Evolutionary conservation across 2,797 vertebrate genomes (phyloP), one percentile per base, ranked within the genome.

Genomic region (Protonibea diacanthus): DNA sequence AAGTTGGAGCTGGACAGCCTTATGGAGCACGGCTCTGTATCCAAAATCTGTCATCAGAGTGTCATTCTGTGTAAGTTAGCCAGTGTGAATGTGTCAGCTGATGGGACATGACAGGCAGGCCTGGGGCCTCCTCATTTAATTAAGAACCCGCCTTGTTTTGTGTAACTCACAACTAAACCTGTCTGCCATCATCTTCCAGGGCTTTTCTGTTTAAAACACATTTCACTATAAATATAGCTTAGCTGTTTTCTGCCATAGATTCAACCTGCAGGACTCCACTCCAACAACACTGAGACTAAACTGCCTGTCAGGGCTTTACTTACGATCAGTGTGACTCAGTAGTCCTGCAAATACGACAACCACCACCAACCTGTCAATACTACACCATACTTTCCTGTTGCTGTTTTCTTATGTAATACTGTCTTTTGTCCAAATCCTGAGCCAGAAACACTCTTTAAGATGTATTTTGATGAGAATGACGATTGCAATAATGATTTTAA

Each of bases 71-170:
- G 67, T 48, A 62, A 62, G 76, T 66, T 40, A 72, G 78, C 63
- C 27, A 2, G 77, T 71, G 82, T 72, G 77, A 87, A 83, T 47
- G 63, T 83, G 76, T 85, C 84, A 51, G 80, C 87, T 88, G 86
- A 87, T 85, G 51, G 67, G 73, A 81, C 2, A 21, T 0, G 86
- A 92, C 87, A 89, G 76, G 63, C 27, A 44, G 51, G 72, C 85
- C 76, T 48, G 1, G 66, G 85, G 87, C 84, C 80, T 77, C 85
- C 75, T 88, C 65, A 63, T 90, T 86, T 90, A 86, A 90, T 91
- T 88, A 84, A 82, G 63, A 81, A 51, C 74, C 72, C 0, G 74
- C 49, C 63, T 70, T 74, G 63, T 79, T 90, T 89, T 82, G 9
- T 86, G 70, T 42, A 68, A 59, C 79, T 75, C 66, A 61, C 49